phyloP scores from a whole-genome alignment of 2,888 invertebrate genomes.

The Drosophila yooni region DNA sequence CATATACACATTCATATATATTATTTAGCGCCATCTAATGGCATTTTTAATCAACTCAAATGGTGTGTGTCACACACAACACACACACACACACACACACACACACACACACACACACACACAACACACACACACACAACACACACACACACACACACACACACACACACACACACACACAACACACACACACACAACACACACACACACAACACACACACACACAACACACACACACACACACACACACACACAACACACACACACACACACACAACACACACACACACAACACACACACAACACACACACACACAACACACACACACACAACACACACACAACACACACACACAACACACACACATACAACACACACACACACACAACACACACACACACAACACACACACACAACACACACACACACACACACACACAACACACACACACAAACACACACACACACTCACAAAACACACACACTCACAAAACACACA shows the following conservation, averaged over 20 bases:
- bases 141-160: too few species aligned
- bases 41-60: slow-evolving; percentile 58
- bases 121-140: too few species aligned
- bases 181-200: background rate
- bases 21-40: slow-evolving; percentile 53
- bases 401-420: background rate
- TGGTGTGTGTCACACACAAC: slow-evolving; percentile 14
- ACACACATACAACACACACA: background rate
- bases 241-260: slow-evolving; percentile 1
- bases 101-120: background rate
- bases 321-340: background rate
- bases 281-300: too few species aligned
- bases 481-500: background rate
- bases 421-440: too few species aligned
- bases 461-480: background rate
- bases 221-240: background rate
- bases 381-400: background rate
- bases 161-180: background rate
- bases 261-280: background rate
- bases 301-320: background rate
- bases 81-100: background rate
- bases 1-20: slow-evolving; percentile 22
- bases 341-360: background rate
- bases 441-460: too few species aligned
- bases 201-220: background rate